Evolutionary conservation across 1,140 invertebrate genomes (phyloP), one percentile per base, ranked within the genome.

Genomic region (Phocides pigmalion): DNA sequence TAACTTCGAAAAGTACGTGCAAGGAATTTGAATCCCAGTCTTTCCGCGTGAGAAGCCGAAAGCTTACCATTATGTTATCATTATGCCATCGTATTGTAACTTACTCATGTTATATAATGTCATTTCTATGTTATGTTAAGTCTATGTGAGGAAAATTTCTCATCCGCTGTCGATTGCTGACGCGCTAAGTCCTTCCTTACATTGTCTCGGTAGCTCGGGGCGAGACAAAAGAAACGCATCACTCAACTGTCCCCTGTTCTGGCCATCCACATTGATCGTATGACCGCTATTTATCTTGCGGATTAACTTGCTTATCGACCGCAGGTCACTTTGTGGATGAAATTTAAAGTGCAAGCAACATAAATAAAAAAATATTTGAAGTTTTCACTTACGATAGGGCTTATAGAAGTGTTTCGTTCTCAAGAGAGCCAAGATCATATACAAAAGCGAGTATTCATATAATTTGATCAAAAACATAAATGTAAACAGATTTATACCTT

Each of bases 221-320:
- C 72, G 76, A 88, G 85, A 86, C 85, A 88, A 88, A 86, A 88
- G 85, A 86, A 86, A 72, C 86, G 65, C 83, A 89, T 89, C 83
- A 82, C 77, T 86, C 84, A 72, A 83, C 79, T 68, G 72, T 75
- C 81, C 77, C 72, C 68, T 41, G 22, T 46, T 67, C 49, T 70
- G 79, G 72, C 69, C 65, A 68, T 56, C 67, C 73, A 70, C 74
- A 80, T 79, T 84, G 85, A 81, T 82, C 79, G 70, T 67, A 73
- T 66, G 56, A 61, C 65, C 68, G 76, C 79, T 86, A 88, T 86
- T 85, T 84, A 79, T 88, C 79, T 84, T 88, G 37, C 25, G 82
- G 83, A 88, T 88, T 86, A 84, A 84, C 81, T 88, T 86, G 81
- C 79, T 83, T 86, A 86, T 84, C 83, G 74, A 47, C 61, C 64